Evolutionary conservation across 1,140 invertebrate genomes (phyloP), one percentile per base, ranked within the genome.

Genomic region (Scaptomyza pallida): DNA sequence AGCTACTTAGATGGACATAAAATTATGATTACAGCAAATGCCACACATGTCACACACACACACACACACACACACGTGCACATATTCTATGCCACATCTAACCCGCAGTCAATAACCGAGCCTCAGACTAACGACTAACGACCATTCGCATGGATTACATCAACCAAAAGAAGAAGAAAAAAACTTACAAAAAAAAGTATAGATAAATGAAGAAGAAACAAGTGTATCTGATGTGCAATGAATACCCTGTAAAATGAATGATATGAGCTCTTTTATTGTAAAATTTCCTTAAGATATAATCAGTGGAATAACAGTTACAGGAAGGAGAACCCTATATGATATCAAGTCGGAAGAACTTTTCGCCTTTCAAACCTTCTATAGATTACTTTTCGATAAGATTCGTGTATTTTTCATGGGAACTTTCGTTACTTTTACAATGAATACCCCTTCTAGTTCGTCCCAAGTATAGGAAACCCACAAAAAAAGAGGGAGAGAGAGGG

Each of bases 1-100:
- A 77, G 81, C 81, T 86, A 86, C 81, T 86, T 86, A 86, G 74
- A 86, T 63, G 81, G 81, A 86, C 81, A 86, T 86, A 86, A 86
- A 86, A 86, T 86, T 86, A 86, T 86, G 81, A 86, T 86, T 86
- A 86, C 82, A 86, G 73, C 70, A 77, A 78, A 86, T 86, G 54
- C 81, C 81, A 86, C 77, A 86, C 74, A 86, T 86, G 81, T 73
- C 63, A 63, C 60, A 59, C 60, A 59, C 33, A 54, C 44, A 45
- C 17, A n/a, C 10, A 21, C 19, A n/a, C 12, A 21, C 17, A 54
- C n/a, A 23, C 13, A 15, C 4, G 12, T 16, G 0, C 8, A 15
- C 12, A 15, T 23, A 15, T 15, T 15, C n/a, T 5, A 23, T 8
- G 15, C 8, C 10, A 0, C 10, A 35, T 35, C 12, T 30, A 51